These are phyloP conservation scores for Atractosteus spatula DNA, from an alignment of 2,113 vertebrate species.

Conservation along the genomic window DNA sequence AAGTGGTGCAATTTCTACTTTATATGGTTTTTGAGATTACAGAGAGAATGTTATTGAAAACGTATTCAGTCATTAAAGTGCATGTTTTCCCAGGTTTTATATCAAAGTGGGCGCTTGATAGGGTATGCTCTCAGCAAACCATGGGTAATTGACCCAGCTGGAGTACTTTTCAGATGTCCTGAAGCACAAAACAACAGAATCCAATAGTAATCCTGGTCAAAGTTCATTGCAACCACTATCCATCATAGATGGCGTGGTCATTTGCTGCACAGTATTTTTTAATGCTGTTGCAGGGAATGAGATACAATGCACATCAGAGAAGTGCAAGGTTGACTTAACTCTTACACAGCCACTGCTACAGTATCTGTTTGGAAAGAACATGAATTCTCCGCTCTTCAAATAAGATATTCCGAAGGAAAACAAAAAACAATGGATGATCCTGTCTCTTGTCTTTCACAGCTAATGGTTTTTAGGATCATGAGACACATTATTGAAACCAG, in stretches of 20 bases:
- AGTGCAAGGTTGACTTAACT: too few relatives aligned
- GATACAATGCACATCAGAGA: too few relatives aligned
- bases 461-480: too few relatives aligned
- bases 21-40: slow-evolving; percentile 13
- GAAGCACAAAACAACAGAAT: slow-evolving; percentile 33
- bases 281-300: too few relatives aligned
- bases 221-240: slow-evolving; percentile 42
- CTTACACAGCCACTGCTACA: too few relatives aligned
- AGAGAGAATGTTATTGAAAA: slow-evolving; percentile 1
- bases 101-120: slow-evolving; percentile 16
- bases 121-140: slow-evolving; percentile 1
- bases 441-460: too few relatives aligned
- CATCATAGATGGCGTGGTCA: slow-evolving; percentile 37
- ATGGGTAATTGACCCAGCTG: slow-evolving; percentile 26
- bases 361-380: too few relatives aligned
- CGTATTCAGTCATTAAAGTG: slow-evolving; percentile 8
- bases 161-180: slow-evolving; percentile 40
- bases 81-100: slow-evolving; percentile 24
- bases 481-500: too few relatives aligned
- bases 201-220: slow-evolving; percentile 35
- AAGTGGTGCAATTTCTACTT: slow-evolving; percentile 16
- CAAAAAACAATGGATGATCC: too few relatives aligned
- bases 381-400: too few relatives aligned
- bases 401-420: too few relatives aligned
- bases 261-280: slow-evolving; percentile 14